Evolutionary conservation across 2,888 invertebrate species (phyloP), one percentile per base, ranked within the genome.

Genomic region (Euplexia lucipara): DNA sequence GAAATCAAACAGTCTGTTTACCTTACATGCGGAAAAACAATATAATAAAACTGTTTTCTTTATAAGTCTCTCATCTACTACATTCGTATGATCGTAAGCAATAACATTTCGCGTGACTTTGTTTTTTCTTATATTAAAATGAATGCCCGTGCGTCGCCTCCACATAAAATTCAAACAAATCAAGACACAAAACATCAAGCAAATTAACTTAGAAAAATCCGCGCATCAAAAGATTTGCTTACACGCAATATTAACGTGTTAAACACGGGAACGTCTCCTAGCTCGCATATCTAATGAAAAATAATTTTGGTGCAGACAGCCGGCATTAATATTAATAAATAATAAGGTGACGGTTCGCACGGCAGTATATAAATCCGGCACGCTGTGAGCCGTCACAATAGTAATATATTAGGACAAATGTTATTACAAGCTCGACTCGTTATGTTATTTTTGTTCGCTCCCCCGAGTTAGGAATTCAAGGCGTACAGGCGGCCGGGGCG

Each of bases 371-470:
- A 93, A 93, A 92, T 93, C 92, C 89, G 83, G 87, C 83, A 82
- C 86, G 91, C 88, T 89, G 90, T 79, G 86, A 86, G 88, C 88
- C 92, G 93, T 93, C 94, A 93, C 93, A 93, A 93, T 92, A 92
- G 91, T 92, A 90, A 93, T 93, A 93, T 94, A 93, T 93, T 94
- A 92, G 92, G 92, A 92, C 94, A 92, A 93, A 94, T 94, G 93
- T 94, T 94, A 92, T 94, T 93, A 93, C 93, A 93, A 94, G 93
- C 92, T 84, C 86, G 86, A 91, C 90, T 91, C 91, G 90, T 91
- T 90, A 90, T 92, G 93, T 93, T 94, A 94, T 94, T 94, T 94
- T 93, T 91, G 91, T 92, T 85, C 90, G 85, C 86, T 87, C 89
- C 88, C 89, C 86, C 81, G 86, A 83, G 84, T 86, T 86, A 86